Conservation (phyloP, 2,888 invertebrate genomes). For the Ceratothoa steindachneri region DNA sequence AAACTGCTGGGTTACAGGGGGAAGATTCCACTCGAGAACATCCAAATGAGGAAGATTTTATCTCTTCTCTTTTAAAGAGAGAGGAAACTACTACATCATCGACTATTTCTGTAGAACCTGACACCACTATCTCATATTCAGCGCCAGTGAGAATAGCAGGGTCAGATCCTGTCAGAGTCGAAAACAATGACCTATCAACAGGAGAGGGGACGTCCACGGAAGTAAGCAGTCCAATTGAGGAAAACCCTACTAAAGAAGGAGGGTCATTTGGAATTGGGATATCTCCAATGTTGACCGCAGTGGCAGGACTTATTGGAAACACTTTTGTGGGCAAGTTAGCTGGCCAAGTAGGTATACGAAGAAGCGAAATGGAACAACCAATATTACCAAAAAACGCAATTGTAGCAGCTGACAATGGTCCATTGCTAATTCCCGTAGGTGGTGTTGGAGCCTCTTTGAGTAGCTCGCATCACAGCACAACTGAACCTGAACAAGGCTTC, state of each 20-base stretch:
- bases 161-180: background rate
- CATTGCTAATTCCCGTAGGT: conserved; percentile 48
- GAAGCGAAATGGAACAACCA: conserved; percentile 28
- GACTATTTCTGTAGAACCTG: background rate
- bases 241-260: conserved; percentile 18
- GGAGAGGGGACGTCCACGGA: background rate
- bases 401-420: conserved; percentile 40
- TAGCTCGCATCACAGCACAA: conserved; percentile 28
- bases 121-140: background rate
- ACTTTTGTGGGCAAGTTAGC: conserved; percentile 21
- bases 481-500: conserved; percentile 35
- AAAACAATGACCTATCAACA: background rate
- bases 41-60: background rate
- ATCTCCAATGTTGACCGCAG: conserved; percentile 38
- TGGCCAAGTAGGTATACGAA: conserved; percentile 16
- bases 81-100: conserved; percentile 2
- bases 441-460: conserved; percentile 47
- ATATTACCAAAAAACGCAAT: conserved; percentile 34
- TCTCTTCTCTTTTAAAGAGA: background rate
- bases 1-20: background rate
- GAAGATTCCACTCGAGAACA: conserved; percentile 1
- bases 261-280: conserved; percentile 31
- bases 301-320: conserved; percentile 38
- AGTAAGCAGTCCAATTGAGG: background rate
- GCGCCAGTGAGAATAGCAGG: background rate